phyloP scores from a whole-genome alignment of 2,888 invertebrate species.

The Dexiosoma caninum region DNA sequence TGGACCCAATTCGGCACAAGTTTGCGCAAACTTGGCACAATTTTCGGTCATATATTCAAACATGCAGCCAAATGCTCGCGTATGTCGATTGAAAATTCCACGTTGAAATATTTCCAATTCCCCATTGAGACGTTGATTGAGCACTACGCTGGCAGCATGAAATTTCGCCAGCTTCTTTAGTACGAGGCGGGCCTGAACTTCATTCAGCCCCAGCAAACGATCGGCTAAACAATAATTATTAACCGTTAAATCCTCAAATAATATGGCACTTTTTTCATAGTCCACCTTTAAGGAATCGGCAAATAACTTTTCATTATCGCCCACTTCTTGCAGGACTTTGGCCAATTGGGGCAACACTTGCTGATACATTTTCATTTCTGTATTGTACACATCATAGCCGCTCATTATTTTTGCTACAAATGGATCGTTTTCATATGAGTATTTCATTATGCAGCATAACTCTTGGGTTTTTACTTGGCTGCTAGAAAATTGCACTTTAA shows the following conservation, averaged over 20 bases:
- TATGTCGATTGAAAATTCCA: constrained; percentile 73
- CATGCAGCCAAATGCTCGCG: constrained; percentile 67
- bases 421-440: constrained; percentile 69
- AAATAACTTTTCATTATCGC: constrained; percentile 68
- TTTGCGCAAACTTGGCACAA: constrained; percentile 69
- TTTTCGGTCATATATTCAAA: constrained; percentile 68
- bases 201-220: constrained; percentile 74
- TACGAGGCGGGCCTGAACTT: constrained; percentile 74
- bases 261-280: constrained; percentile 68
- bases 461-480: constrained; percentile 62
- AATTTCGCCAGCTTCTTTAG: constrained; percentile 78
- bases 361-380: constrained; percentile 73
- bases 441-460: constrained; percentile 69
- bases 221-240: constrained; percentile 68
- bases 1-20: constrained; percentile 68
- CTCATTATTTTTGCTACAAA: constrained; percentile 65
- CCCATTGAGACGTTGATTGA: constrained; percentile 74
- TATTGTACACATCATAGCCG: constrained; percentile 67
- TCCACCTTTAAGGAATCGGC: constrained; percentile 71
- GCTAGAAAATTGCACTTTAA: constrained; percentile 71
- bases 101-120: constrained; percentile 68
- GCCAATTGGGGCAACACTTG: constrained; percentile 69
- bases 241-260: constrained; percentile 70
- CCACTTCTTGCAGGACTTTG: constrained; percentile 62
- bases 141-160: constrained; percentile 78